Conservation (phyloP, 2,113 vertebrate species). For the Pollimyrus isidori region DNA sequence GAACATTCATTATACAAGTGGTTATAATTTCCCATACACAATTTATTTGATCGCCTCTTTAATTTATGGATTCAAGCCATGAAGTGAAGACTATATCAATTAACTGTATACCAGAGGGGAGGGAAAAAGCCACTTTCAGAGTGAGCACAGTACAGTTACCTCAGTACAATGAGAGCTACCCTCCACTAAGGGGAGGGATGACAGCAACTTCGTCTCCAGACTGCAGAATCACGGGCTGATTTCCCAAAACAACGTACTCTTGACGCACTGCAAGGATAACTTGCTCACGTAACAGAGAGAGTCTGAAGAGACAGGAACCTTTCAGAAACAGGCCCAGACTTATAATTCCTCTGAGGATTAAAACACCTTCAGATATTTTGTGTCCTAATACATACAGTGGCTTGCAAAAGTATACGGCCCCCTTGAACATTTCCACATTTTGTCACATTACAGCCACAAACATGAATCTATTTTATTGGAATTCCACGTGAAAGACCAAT, state of each 20-base stretch:
- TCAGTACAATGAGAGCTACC: conserved; percentile 50
- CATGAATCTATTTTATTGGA: no score
- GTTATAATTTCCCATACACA: neutral
- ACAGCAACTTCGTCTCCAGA: conserved; percentile 87
- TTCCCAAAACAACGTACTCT: conserved; percentile 78
- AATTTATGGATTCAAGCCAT: neutral
- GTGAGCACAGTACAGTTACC: neutral
- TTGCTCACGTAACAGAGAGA: conserved; percentile 65
- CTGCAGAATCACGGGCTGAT: conserved; percentile 66
- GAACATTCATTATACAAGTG: neutral
- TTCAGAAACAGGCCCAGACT: neutral
- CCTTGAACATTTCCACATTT: no score
- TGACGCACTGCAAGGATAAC: conserved; percentile 81
- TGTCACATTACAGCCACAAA: no score
- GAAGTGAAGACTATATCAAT: neutral
- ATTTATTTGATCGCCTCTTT: neutral
- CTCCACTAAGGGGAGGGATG: conserved; percentile 90
- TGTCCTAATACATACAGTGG: neutral
- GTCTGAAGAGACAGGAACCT: conserved; percentile 42
- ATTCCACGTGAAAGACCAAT: no score
- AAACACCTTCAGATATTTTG: neutral
- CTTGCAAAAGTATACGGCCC: no score
- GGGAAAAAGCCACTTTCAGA: neutral
- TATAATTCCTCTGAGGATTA: neutral
- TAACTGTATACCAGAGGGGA: neutral